phyloP scores from a whole-genome alignment of 1,140 invertebrate genomes.

The Nilaparvata lugens region DNA sequence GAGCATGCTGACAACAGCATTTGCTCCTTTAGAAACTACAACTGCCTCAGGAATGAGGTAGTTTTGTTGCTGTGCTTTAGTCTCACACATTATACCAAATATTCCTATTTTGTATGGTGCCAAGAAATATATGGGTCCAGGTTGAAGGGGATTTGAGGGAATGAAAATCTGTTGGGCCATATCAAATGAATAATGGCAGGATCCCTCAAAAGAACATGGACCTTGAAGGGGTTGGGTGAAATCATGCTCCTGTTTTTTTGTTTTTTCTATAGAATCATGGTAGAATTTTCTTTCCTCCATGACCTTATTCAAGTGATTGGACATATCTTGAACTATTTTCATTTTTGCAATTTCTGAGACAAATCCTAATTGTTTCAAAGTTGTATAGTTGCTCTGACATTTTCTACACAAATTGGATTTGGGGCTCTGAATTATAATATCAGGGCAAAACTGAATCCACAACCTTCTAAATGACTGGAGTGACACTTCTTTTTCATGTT shows the following conservation, averaged over 20 bases:
- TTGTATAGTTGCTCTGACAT: conserved; percentile 2
- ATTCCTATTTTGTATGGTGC: conserved; percentile 15
- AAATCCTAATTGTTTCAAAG: background rate
- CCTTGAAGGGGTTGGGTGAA: background rate
- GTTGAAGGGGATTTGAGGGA: conserved; percentile 14
- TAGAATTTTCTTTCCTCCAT: conserved; percentile 5
- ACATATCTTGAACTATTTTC: background rate
- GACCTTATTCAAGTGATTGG: background rate
- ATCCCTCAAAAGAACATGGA: conserved; percentile 3
- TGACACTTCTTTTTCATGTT: background rate
- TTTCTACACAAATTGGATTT: background rate
- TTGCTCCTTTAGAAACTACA: conserved; percentile 12
- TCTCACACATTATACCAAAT: conserved; percentile 18
- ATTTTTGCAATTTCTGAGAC: background rate
- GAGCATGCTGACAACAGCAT: conserved; percentile 16
- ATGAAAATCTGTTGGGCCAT: conserved; percentile 14
- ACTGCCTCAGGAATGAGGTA: conserved; percentile 17
- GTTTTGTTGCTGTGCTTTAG: conserved; percentile 11
- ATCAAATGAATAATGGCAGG: conserved; percentile 17
- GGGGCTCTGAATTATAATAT: conserved; percentile 1
- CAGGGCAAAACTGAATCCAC: conserved; percentile 5
- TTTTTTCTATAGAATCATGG: background rate
- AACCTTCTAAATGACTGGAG: background rate
- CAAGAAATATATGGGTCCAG: conserved; percentile 19
- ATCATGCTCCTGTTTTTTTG: background rate